Conservation (phyloP, 1,140 invertebrate species). For the Drosophila ficusphila region DNA sequence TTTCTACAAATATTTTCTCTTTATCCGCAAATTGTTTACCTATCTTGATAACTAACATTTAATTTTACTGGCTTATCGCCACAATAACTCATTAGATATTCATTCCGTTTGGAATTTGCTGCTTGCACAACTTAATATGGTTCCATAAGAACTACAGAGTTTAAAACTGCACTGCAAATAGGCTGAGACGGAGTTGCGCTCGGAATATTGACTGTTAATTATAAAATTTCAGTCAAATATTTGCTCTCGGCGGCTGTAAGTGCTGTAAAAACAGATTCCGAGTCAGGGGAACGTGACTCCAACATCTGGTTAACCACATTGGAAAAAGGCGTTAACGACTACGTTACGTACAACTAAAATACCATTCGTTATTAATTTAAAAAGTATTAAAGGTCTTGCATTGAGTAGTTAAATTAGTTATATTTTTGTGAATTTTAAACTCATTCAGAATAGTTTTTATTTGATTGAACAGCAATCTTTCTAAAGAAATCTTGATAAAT, state of each 20-base stretch:
- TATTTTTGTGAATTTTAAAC: no score
- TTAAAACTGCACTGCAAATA: not conserved
- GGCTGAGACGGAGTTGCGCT: not conserved
- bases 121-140: slow-evolving; percentile 47
- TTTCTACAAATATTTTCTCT: no score
- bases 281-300: slow-evolving; percentile 12
- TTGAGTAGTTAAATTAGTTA: no score
- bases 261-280: slow-evolving; percentile 40
- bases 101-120: slow-evolving; percentile 18
- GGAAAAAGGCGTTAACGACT: no score
- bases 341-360: not conserved
- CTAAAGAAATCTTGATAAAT: not conserved
- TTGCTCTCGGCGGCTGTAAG: slow-evolving; percentile 38
- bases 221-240: slow-evolving; percentile 53
- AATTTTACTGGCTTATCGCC: slow-evolving; percentile 23
- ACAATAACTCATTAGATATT: slow-evolving; percentile 1
- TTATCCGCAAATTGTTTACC: no score
- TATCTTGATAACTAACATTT: no score
- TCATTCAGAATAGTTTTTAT: not conserved
- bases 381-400: no score
- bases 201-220: slow-evolving; percentile 67
- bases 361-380: no score
- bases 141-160: slow-evolving; percentile 37
- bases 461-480: not conserved
- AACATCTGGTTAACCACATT: slow-evolving; percentile 27